Percentiles rank a stretch among this genome's conserved stretches.
Evolutionary conservation across 2,113 vertebrate genomes (phyloP).

Genomic region (Toxotes chatareus): DNA sequence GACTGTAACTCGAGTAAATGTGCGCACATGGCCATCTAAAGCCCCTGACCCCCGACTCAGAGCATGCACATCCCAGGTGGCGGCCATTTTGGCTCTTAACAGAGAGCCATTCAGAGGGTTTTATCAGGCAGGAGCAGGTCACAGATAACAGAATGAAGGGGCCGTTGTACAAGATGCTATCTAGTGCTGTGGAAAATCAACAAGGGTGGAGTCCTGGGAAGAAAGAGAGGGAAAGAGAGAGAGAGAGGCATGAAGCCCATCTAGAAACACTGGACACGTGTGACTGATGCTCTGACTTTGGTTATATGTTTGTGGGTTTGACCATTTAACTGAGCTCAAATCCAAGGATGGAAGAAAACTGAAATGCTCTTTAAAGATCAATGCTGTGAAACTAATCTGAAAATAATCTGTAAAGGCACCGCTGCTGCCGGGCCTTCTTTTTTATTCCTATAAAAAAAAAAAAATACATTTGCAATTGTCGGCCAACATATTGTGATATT

Average conservation of each 20-base stretch:
- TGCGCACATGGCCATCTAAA: too few relatives aligned
- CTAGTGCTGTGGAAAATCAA: slow-evolving; percentile 65
- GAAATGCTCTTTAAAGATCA: background rate
- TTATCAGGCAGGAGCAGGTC: slow-evolving; percentile 68
- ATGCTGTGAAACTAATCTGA: background rate
- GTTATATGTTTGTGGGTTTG: slow-evolving; percentile 8
- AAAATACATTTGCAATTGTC: background rate
- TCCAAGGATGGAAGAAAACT: background rate
- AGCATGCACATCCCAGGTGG: background rate
- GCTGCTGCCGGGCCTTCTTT: background rate
- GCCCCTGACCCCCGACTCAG: background rate
- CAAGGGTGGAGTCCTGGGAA: slow-evolving; percentile 49
- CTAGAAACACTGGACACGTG: background rate
- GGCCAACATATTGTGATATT: background rate
- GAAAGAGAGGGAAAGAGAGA: slow-evolving; percentile 1
- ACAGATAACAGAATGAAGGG: slow-evolving; percentile 69
- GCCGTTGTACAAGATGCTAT: slow-evolving; percentile 47
- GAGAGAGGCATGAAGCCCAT: slow-evolving; percentile 14
- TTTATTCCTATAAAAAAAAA: too few relatives aligned
- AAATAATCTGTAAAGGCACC: background rate
- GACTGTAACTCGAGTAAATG: too few relatives aligned
- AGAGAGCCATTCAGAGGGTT: slow-evolving; percentile 59
- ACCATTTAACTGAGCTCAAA: background rate
- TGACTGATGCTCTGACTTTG: slow-evolving; percentile 37
- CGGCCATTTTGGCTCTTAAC: slow-evolving; percentile 66